These are phyloP conservation scores for Caenorhabditis japonica DNA, from an alignment of 2,888 invertebrate species.

Conservation along the genomic window DNA sequence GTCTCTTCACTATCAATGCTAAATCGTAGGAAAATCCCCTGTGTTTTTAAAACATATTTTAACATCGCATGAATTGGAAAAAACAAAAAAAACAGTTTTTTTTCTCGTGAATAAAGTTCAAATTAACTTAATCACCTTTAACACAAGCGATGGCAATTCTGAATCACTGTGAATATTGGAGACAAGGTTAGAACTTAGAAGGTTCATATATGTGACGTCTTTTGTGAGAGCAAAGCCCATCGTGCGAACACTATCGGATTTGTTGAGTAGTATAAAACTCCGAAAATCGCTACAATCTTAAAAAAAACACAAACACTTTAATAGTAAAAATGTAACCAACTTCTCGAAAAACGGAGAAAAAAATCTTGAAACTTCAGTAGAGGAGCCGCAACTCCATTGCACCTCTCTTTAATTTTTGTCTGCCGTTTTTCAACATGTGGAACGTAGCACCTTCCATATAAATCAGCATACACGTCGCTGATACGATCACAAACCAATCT, in stretches of 20 bases:
- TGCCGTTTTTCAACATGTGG: slow-evolving; percentile 63
- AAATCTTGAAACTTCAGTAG: slow-evolving; percentile 69
- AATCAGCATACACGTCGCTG: slow-evolving; percentile 63
- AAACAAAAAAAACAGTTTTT: too few relatives aligned
- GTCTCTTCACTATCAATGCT: too few relatives aligned
- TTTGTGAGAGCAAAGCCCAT: slow-evolving; percentile 70
- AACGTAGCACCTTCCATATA: slow-evolving; percentile 74
- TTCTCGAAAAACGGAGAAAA: slow-evolving; percentile 71
- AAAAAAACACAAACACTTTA: neutral
- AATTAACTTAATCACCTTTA: slow-evolving; percentile 62
- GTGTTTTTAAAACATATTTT: too few relatives aligned
- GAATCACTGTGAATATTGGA: slow-evolving; percentile 67
- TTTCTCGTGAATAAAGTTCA: slow-evolving; percentile 1
- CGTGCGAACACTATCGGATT: slow-evolving; percentile 17
- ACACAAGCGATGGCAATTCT: slow-evolving; percentile 72
- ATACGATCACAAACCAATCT: slow-evolving; percentile 67
- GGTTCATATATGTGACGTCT: slow-evolving; percentile 73
- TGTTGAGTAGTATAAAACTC: slow-evolving; percentile 54
- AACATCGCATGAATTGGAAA: too few relatives aligned
- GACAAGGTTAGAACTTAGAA: slow-evolving; percentile 61
- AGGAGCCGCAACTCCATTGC: slow-evolving; percentile 63
- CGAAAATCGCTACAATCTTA: slow-evolving; percentile 60
- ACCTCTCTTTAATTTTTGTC: slow-evolving; percentile 60
- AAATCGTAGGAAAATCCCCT: too few relatives aligned
- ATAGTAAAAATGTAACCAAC: slow-evolving; percentile 9